Conservation (phyloP, 64 coral and sea anemone genomes). For the Orbicella faveolata region DNA sequence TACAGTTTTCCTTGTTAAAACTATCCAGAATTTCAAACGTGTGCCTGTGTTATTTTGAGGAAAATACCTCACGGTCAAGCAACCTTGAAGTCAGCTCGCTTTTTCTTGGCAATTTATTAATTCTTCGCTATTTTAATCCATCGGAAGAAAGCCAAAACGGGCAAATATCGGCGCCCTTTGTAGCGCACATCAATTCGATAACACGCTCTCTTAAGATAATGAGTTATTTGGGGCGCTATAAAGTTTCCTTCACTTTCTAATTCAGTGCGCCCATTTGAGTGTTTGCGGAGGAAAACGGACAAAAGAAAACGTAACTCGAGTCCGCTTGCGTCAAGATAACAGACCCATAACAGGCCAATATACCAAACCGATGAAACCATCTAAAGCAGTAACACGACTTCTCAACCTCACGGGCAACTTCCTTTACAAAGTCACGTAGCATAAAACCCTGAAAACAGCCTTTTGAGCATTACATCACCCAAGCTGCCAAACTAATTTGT, state of each 20-base stretch:
- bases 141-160: slow-evolving; percentile 29
- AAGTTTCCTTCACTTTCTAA: background rate
- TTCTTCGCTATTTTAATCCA: slow-evolving; percentile 11
- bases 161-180: slow-evolving; percentile 38
- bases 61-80: background rate
- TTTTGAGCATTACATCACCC: background rate
- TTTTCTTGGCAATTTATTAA: slow-evolving; percentile 4
- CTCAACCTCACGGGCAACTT: background rate
- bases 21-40: background rate
- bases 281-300: background rate
- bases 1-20: background rate
- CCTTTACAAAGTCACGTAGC: background rate
- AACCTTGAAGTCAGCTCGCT: background rate
- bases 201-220: slow-evolving; percentile 17
- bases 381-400: background rate
- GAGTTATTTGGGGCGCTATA: background rate
- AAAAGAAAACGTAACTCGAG: background rate
- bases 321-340: background rate
- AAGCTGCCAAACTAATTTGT: slow-evolving; percentile 16
- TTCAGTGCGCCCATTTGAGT: background rate
- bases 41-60: background rate
- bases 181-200: background rate
- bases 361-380: background rate
- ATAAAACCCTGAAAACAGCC: background rate
- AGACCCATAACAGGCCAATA: background rate